phyloP scores from a whole-genome alignment of 2,113 vertebrate genomes.

The Vireo altiloquus region DNA sequence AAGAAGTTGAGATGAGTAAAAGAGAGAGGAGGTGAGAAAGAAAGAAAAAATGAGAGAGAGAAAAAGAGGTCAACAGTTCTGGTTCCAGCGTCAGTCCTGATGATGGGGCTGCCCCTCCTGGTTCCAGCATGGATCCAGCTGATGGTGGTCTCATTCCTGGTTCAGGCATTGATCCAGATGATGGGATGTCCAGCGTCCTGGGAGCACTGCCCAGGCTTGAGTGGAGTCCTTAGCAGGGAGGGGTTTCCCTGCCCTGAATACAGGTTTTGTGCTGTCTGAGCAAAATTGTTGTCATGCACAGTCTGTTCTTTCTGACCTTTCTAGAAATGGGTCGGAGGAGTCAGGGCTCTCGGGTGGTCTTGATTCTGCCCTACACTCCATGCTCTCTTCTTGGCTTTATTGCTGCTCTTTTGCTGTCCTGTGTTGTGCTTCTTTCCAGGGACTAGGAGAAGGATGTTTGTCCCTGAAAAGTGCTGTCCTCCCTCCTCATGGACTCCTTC shows the following conservation, averaged over 20 bases:
- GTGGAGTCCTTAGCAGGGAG: rapidly evolving
- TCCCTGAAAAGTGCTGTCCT: too few species aligned
- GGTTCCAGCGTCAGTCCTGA: neutral
- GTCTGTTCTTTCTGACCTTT: too few species aligned
- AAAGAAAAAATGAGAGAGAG: neutral
- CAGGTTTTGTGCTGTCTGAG: neutral
- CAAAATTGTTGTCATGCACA: neutral
- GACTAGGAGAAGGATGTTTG: neutral
- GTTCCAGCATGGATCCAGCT: neutral
- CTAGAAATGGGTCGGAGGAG: rapidly evolving
- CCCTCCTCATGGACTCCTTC: rapidly evolving
- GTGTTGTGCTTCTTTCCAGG: neutral
- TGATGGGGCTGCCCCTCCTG: neutral
- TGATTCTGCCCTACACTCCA: neutral
- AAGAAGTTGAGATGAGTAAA: neutral
- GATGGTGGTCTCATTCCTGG: neutral
- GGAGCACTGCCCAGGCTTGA: too few species aligned
- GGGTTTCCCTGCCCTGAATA: neutral
- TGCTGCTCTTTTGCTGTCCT: neutral
- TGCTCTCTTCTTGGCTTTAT: rapidly evolving
- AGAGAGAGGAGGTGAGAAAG: too few species aligned
- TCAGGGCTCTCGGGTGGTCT: neutral
- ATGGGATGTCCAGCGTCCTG: neutral
- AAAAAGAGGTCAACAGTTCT: neutral
- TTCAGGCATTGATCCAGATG: neutral